A percentile compares a stretch with the other conserved stretches of the same genome.
Conservation (phyloP, 1,140 invertebrate genomes). For the Drosophila elegans region DNA sequence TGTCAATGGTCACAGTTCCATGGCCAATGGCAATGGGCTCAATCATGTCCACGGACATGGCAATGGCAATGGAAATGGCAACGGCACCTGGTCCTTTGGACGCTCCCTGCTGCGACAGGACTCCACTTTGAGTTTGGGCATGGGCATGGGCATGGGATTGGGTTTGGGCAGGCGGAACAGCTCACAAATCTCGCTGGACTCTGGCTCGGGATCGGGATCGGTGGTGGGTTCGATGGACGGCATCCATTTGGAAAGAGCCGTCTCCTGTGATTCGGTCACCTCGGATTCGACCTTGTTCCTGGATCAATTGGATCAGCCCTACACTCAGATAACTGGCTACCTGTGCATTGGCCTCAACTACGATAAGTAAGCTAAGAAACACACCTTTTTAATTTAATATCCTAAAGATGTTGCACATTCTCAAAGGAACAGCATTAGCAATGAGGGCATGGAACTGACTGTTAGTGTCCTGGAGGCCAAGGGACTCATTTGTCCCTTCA, state of each 20-base stretch:
- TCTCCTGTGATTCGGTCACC: constrained; percentile 93
- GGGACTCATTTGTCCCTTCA: constrained; percentile 88
- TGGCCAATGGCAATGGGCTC: constrained; percentile 21
- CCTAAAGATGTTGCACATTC: background rate
- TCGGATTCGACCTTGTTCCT: constrained; percentile 92
- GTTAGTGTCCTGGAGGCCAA: constrained; percentile 92
- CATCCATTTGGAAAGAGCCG: constrained; percentile 86
- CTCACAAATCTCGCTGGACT: constrained; percentile 71
- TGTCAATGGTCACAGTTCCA: constrained; percentile 6
- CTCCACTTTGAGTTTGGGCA: constrained; percentile 60
- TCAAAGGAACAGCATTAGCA: constrained; percentile 71
- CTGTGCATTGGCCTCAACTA: constrained; percentile 92
- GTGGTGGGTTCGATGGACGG: constrained; percentile 56
- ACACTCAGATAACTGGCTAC: constrained; percentile 90
- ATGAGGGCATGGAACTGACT: constrained; percentile 89
- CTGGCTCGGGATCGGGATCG: constrained; percentile 28
- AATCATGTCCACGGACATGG: constrained; percentile 18
- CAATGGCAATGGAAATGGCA: constrained; percentile 61
- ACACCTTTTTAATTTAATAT: too few species aligned
- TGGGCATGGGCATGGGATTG: constrained; percentile 61
- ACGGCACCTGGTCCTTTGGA: constrained; percentile 78
- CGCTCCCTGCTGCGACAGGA: constrained; percentile 74
- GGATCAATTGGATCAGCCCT: constrained; percentile 88
- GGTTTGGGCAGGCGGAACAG: constrained; percentile 70
- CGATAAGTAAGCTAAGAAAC: constrained; percentile 87